Percentiles rank a stretch among this genome's conserved stretches.
These are phyloP conservation scores for Bemisia tabaci DNA, from an alignment of 1,140 invertebrate species.

Conservation along the genomic window DNA sequence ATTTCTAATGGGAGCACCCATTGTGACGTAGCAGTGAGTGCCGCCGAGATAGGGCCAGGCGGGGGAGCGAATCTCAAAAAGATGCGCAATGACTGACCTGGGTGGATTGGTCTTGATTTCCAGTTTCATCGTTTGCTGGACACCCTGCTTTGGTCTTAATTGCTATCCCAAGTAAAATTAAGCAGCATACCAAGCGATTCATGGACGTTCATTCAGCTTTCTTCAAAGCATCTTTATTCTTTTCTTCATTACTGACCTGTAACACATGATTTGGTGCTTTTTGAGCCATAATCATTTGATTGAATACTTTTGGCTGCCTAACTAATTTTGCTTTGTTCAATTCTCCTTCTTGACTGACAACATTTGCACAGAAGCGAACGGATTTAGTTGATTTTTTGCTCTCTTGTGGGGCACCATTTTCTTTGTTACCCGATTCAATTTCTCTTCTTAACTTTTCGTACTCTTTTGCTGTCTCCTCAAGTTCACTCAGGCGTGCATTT, in stretches of 20 bases:
- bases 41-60: too few species aligned
- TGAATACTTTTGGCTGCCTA: neutral
- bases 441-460: neutral
- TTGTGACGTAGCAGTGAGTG: too few species aligned
- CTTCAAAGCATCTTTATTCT: neutral
- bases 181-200: too few species aligned
- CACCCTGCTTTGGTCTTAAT: too few species aligned
- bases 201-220: neutral
- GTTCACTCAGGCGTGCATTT: neutral
- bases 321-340: neutral
- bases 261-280: neutral
- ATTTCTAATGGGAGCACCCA: too few species aligned
- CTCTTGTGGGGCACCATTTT: neutral
- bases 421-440: neutral
- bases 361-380: neutral
- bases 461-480: neutral
- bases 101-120: too few species aligned
- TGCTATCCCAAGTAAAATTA: too few species aligned
- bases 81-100: too few species aligned
- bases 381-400: neutral
- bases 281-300: neutral
- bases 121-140: too few species aligned
- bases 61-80: too few species aligned
- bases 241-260: neutral
- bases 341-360: neutral